phyloP scores from a whole-genome alignment of 2,797 vertebrate species.

The Cynopterus sphinx region DNA sequence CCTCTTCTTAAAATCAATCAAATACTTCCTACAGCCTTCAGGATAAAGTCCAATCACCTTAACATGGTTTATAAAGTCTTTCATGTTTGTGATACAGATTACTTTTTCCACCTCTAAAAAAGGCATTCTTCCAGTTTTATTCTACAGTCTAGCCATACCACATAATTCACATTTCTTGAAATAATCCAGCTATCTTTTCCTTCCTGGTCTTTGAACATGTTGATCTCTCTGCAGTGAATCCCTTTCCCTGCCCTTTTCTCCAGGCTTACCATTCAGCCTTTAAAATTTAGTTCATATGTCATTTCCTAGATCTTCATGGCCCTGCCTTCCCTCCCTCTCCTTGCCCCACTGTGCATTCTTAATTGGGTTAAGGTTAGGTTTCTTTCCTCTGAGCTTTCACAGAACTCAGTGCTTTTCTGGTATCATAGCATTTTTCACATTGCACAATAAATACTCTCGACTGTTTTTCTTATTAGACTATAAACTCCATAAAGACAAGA shows the following conservation, averaged over 20 bases:
- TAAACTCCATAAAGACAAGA: neutral
- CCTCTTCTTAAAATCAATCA: neutral
- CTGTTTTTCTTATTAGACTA: neutral
- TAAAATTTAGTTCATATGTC: neutral
- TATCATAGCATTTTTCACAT: neutral
- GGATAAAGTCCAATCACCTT: neutral
- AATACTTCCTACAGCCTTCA: neutral
- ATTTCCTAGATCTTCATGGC: neutral
- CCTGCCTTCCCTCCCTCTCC: neutral
- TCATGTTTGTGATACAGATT: neutral
- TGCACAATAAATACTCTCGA: neutral
- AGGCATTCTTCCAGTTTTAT: neutral
- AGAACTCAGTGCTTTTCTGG: neutral
- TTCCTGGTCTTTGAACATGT: neutral
- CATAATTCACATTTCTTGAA: neutral
- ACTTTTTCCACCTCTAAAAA: neutral
- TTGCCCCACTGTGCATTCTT: neutral
- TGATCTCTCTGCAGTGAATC: neutral
- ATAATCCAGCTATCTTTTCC: neutral
- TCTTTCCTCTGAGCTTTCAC: neutral
- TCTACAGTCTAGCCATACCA: neutral
- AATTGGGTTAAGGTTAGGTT: neutral
- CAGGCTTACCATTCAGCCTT: neutral
- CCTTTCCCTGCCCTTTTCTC: neutral
- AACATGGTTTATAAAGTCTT: neutral